A percentile compares a stretch with the other conserved stretches of the same genome.
Evolutionary conservation across 2,888 invertebrate genomes (phyloP).

Genomic region (Lasioglossum villosulum): DNA sequence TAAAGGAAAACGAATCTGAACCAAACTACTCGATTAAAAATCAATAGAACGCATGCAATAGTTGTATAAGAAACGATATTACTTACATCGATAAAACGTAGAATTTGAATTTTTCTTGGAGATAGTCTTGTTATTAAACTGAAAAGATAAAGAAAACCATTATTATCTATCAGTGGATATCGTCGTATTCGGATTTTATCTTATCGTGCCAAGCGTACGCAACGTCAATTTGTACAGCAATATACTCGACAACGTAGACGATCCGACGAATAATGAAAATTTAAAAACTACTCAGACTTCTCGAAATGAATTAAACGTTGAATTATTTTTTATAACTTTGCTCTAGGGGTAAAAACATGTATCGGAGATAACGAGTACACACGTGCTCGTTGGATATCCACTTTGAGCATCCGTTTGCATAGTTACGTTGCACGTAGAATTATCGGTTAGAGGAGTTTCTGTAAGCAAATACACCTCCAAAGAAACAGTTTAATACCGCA

Average conservation of each 20-base stretch:
- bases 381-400: not conserved
- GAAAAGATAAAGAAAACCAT: constrained; percentile 50
- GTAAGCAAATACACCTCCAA: not conserved
- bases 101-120: constrained; percentile 48
- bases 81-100: constrained; percentile 63
- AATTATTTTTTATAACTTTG: constrained; percentile 4
- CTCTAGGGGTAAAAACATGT: not conserved
- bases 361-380: constrained; percentile 7
- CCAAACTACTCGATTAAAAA: constrained; percentile 48
- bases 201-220: constrained; percentile 53
- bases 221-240: constrained; percentile 32
- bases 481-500: not conserved
- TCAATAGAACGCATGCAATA: constrained; percentile 57
- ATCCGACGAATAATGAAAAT: not conserved
- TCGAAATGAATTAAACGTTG: not conserved
- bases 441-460: not conserved
- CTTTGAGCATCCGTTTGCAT: constrained; percentile 5
- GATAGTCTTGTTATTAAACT: constrained; percentile 59
- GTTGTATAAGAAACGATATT: not conserved
- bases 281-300: not conserved
- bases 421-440: not conserved
- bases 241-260: constrained; percentile 10
- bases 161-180: constrained; percentile 42
- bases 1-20: constrained; percentile 28
- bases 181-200: constrained; percentile 59